phyloP scores from a whole-genome alignment of 92 coral and sea anemone genomes.

The Blastomussa wellsi region DNA sequence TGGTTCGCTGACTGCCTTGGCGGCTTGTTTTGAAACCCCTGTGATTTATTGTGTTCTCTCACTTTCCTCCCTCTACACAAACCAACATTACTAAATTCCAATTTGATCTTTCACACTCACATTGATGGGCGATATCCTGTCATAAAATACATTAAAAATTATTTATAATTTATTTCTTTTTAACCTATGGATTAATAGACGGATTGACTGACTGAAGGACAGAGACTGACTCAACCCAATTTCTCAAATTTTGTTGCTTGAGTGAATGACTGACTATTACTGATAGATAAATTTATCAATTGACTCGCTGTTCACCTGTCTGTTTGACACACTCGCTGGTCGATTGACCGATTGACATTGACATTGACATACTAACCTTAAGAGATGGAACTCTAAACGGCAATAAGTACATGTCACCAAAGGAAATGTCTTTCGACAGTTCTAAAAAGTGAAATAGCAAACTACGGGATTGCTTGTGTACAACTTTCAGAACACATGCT shows the following conservation, averaged over 20 bases:
- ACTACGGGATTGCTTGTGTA: background rate
- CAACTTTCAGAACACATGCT: background rate
- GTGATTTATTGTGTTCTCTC: too few relatives aligned
- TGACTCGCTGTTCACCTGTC: background rate
- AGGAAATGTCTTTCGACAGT: conserved; percentile 87
- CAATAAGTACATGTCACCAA: conserved; percentile 87
- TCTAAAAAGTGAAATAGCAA: conserved; percentile 32
- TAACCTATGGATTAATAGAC: too few relatives aligned
- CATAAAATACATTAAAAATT: too few relatives aligned
- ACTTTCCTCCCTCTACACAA: too few relatives aligned
- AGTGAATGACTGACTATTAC: background rate
- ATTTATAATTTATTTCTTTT: too few relatives aligned
- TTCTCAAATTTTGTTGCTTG: background rate
- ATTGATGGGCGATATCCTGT: too few relatives aligned
- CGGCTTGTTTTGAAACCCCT: too few relatives aligned
- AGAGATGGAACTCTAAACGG: conserved; percentile 89
- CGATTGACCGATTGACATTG: background rate
- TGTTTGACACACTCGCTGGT: background rate
- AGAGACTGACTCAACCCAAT: background rate
- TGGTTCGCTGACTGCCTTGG: too few relatives aligned
- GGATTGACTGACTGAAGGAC: background rate
- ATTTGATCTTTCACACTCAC: too few relatives aligned
- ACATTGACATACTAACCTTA: conserved; percentile 57
- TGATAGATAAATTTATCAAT: background rate
- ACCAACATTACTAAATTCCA: too few relatives aligned